Evolutionary conservation across 2,113 vertebrate genomes (phyloP), one percentile per base, ranked within the genome.

Genomic region (Anguilla japonica): DNA sequence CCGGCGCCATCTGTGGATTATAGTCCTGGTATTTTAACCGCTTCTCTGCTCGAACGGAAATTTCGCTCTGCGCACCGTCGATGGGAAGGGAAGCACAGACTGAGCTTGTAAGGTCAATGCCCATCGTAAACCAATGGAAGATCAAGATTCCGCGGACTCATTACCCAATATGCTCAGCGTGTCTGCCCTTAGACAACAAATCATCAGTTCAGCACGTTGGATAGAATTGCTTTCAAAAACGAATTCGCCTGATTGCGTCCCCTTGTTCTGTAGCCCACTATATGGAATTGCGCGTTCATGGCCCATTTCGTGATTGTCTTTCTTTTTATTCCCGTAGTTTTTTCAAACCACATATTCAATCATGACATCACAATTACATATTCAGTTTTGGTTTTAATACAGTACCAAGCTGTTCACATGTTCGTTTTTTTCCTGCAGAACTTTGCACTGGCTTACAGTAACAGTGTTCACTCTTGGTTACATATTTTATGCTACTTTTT

Each of bases 1-100:
- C 34, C 1, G 2, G 79, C 8, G 67, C 81, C 43, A 79, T 87
- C 34, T 71, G 63, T n/a, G 86, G 63, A 87, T 87, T 83, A 78
- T 40, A 50, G 29, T 84, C 53, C 57, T 41, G 34, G 2, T 29
- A 26, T 82, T 85, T 83, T 83, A 79, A 75, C 67, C 67, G 67
- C 18, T 43, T 7, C 8, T 50, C 13, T 53, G n/a, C 41, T 20
- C 50, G 39, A 22, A 3, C 20, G 71, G 50, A 79, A 18, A n/a
- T 26, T 56, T 26, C 46, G 9, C 75, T 79, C 22, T 85, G 78
- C 46, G 39, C 79, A 40, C 39, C 39, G 41, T 1, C 41, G 34
- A 16, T 41, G 40, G 16, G 18, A 20, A 1, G 79, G 34, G 4
- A 80, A 80, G 16, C 6, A 39, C 41, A 29, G 79, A 18, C 3